phyloP scores from a whole-genome alignment of 2,797 vertebrate genomes.

The Macropodus opercularis region DNA sequence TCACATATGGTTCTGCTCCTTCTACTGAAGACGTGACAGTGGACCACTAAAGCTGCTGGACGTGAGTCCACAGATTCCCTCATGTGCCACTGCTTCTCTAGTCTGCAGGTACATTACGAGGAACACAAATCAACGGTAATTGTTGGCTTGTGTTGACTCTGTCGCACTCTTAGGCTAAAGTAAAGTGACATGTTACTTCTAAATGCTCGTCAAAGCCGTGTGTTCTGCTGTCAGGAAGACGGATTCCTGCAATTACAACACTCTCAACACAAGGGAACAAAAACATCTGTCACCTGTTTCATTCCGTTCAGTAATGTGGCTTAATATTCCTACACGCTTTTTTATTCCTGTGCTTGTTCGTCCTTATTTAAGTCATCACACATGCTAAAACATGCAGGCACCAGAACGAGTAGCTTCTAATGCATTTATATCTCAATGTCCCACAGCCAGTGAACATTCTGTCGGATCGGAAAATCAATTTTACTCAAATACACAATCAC shows the following conservation, averaged over 20 bases:
- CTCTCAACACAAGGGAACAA: background rate
- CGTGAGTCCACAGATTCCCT: too few species aligned
- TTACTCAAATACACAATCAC: background rate
- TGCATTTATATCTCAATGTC: background rate
- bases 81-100: background rate
- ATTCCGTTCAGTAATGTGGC: background rate
- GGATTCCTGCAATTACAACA: conserved; percentile 10
- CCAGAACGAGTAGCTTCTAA: too few species aligned
- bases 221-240: conserved; percentile 2
- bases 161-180: background rate
- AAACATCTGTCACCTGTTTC: conserved; percentile 6
- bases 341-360: background rate
- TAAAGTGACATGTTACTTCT: conserved; percentile 1
- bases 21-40: too few species aligned
- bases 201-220: conserved; percentile 12
- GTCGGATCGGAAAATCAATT: background rate
- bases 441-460: background rate
- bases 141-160: too few species aligned
- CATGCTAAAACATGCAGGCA: background rate
- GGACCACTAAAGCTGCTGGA: too few species aligned
- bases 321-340: background rate
- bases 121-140: background rate
- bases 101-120: too few species aligned
- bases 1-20: too few species aligned
- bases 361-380: background rate